Evolutionary conservation across 2,113 vertebrate genomes (phyloP).

Genomic region (Leptobrachium leishanense): DNA sequence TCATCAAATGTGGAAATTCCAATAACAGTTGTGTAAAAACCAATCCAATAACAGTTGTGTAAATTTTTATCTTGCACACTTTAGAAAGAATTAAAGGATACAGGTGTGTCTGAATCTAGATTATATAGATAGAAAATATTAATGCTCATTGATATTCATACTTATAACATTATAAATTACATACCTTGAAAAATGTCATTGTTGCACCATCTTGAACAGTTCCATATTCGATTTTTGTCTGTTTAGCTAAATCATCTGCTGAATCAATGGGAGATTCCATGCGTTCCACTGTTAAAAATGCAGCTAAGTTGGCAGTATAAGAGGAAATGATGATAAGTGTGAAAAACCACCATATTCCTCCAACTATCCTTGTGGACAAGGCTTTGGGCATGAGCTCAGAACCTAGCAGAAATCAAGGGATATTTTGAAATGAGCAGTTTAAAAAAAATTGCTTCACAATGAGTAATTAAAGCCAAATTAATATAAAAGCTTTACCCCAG

Average conservation of each 20-base stretch:
- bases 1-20: too few species aligned
- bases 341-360: constrained; percentile 99
- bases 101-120: too few species aligned
- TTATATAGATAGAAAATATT: too few species aligned
- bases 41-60: too few species aligned
- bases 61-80: too few species aligned
- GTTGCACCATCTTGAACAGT: constrained; percentile 92
- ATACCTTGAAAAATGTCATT: constrained; percentile 98
- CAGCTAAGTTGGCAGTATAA: constrained; percentile 97
- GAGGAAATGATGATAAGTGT: constrained; percentile 99
- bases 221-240: constrained; percentile 97
- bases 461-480: too few species aligned
- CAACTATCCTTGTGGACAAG: constrained; percentile 98
- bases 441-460: too few species aligned
- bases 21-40: too few species aligned
- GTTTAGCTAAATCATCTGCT: constrained; percentile 95
- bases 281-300: constrained; percentile 97
- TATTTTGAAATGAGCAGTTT: constrained; percentile 66
- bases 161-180: constrained; percentile 25
- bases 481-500: too few species aligned
- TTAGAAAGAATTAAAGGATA: too few species aligned
- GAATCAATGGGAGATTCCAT: constrained; percentile 99
- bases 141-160: too few species aligned
- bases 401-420: constrained; percentile 86
- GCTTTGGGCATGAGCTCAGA: constrained; percentile 99